Evolutionary conservation across 2,888 invertebrate genomes (phyloP).

Genomic region (Drosophila subsilvestris): DNA sequence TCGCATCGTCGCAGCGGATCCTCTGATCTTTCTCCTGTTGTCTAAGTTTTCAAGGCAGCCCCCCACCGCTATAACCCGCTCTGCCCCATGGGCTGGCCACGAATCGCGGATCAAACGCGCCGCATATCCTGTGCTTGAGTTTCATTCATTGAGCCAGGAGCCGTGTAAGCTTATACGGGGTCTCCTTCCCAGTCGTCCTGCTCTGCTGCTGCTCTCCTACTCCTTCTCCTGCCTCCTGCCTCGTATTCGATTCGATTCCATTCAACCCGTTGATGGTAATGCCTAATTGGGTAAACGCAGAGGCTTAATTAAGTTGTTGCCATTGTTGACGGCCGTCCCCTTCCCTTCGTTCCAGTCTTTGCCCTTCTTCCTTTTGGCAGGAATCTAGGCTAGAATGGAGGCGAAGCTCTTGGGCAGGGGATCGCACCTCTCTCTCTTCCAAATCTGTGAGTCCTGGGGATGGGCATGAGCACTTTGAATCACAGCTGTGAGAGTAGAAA

Average conservation of each 20-base stretch:
- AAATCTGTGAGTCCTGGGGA: no score
- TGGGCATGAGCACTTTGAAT: not conserved
- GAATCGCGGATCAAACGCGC: conserved; percentile 61
- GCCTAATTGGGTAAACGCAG: conserved; percentile 45
- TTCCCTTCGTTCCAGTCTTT: not conserved
- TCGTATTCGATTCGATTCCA: conserved; percentile 8
- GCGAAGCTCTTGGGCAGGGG: not conserved
- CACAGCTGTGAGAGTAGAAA: not conserved
- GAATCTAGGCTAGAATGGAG: conserved; percentile 18
- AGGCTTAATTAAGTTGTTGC: conserved; percentile 61
- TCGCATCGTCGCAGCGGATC: conserved; percentile 10
- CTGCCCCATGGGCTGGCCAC: conserved; percentile 12
- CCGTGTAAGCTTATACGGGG: conserved; percentile 42
- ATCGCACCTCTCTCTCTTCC: conserved; percentile 9
- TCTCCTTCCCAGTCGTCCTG: conserved; percentile 1
- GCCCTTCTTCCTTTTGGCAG: not conserved
- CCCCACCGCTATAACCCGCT: conserved; percentile 14
- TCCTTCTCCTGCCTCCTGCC: not conserved
- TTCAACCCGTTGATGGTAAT: conserved; percentile 45
- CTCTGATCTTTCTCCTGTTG: conserved; percentile 46
- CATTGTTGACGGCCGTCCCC: conserved; percentile 7
- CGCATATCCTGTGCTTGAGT: conserved; percentile 79
- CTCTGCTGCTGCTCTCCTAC: conserved; percentile 6
- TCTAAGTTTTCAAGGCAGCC: conserved; percentile 48
- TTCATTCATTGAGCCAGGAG: conserved; percentile 67